A percentile compares a stretch with the other conserved stretches of the same genome.
Conservation (phyloP, 1,140 invertebrate genomes). For the Panagrolaimus sp. region DNA sequence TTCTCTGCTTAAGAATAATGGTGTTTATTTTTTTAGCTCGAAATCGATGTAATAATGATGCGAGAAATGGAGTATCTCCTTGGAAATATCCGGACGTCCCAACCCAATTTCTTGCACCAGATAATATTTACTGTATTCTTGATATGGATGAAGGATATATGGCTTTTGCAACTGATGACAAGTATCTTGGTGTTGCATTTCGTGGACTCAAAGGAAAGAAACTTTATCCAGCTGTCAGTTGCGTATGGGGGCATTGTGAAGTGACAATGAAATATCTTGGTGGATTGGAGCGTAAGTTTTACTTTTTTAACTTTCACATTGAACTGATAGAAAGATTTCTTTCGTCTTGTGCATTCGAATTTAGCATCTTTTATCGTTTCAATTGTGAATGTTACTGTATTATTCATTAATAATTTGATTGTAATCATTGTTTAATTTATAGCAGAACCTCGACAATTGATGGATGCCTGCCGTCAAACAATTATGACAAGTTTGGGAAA, state of each 20-base stretch:
- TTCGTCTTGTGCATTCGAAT: too few species aligned
- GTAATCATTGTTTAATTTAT: too few species aligned
- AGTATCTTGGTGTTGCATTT: slow-evolving; percentile 95
- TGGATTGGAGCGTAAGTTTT: slow-evolving; percentile 87
- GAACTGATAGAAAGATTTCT: too few species aligned
- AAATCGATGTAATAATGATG: neutral
- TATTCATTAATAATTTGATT: too few species aligned
- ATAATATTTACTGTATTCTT: slow-evolving; percentile 77
- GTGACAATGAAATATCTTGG: slow-evolving; percentile 98
- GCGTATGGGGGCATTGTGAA: slow-evolving; percentile 99
- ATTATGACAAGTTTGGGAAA: too few species aligned
- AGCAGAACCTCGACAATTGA: too few species aligned
- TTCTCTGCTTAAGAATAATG: neutral
- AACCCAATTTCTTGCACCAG: neutral
- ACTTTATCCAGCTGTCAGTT: slow-evolving; percentile 93
- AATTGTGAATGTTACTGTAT: too few species aligned
- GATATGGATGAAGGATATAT: slow-evolving; percentile 99
- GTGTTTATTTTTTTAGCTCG: neutral
- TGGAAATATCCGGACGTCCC: neutral
- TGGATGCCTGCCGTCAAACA: too few species aligned
- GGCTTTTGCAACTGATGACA: slow-evolving; percentile 92
- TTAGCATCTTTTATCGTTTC: too few species aligned
- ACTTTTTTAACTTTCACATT: too few species aligned
- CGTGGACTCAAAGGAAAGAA: slow-evolving; percentile 90
- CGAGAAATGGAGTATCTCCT: neutral